Evolutionary conservation across 2,888 invertebrate genomes (phyloP).

Genomic region (Phlogophora meticulosa): DNA sequence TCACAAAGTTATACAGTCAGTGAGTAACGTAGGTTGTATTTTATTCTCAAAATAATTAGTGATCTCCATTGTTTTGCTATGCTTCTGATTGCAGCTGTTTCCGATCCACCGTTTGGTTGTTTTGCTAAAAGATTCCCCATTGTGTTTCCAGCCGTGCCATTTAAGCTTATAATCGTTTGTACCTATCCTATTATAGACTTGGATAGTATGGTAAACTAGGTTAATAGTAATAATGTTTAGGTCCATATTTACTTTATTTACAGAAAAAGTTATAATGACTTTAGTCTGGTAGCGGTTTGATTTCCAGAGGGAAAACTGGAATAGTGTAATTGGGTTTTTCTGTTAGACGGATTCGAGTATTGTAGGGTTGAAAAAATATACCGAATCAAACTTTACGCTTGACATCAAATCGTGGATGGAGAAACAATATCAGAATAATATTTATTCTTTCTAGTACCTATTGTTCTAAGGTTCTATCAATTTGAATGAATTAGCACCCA

Average conservation of each 20-base stretch:
- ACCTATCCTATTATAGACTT: no score
- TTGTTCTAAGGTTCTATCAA: background rate
- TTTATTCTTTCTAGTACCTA: background rate
- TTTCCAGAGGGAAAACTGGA: conserved; percentile 36
- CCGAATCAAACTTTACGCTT: background rate
- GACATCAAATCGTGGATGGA: conserved; percentile 1
- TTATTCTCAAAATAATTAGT: no score
- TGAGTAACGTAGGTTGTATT: no score
- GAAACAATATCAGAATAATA: conserved; percentile 10
- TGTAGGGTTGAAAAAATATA: conserved; percentile 15
- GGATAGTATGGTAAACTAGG: background rate
- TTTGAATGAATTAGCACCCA: background rate
- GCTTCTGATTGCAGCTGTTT: background rate
- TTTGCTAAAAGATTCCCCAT: background rate
- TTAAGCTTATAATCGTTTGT: background rate
- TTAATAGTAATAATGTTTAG: background rate
- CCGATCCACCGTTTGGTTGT: background rate
- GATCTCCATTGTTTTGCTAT: no score
- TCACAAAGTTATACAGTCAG: no score
- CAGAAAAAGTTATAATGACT: conserved; percentile 22
- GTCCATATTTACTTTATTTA: background rate
- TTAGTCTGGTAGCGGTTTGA: conserved; percentile 23
- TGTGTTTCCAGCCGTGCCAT: no score
- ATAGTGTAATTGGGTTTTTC: conserved; percentile 27
- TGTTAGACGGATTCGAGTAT: conserved; percentile 3